Base-by-base conservation (phyloP, 2,797 vertebrate genomes). In the Stomatorhinus walkeri region DNA sequence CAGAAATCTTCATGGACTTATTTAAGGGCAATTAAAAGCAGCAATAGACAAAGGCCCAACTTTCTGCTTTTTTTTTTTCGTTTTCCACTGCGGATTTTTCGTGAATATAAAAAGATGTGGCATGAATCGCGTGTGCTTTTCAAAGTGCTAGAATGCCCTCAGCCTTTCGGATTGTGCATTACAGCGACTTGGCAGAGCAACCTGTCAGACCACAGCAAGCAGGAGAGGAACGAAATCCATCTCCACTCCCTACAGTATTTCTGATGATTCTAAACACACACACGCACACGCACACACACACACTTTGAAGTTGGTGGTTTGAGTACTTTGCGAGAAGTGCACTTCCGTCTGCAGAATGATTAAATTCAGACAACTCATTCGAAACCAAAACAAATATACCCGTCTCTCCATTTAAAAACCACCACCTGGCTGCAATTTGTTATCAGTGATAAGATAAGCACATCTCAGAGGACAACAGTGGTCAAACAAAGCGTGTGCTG, bases 131-230 rank as follows among this genome's bases (percentile, higher is more conserved):
- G 16, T 52, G 51, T 43, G 43, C 43, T 86, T 68, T 72, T 40
- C 83, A 86, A 88, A 85, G 88, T 54, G 83, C 83, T 72, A 86
- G 24, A 87, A 93, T 93, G 92, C 91, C 91, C 91, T 92, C 91
- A 91, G 90, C 91, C 91, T 93, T 91, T 92, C 90, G 89, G 59
- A 3, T 88, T 89, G 90, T 90, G 91, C 90, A 93, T 91, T 92
- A 90, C 91, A 92, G 90, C 85, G 91, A 92, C 91, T 91, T 92
- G 91, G 89, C 90, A 87, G 88, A 85, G 93, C 92, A 90, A 93
- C 90, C 89, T 93, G 91, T 94, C 24, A 54, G 43, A 84, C 9
- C 43, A 51, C 83, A 49, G 46, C 48, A 7, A 5, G 43, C n/a
- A 14, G 48, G 4, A 51, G 9, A 2, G 83, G 10, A 24, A 8